A percentile compares a stretch with the other conserved stretches of the same genome.
These are phyloP conservation scores for Gibbula magus DNA, from an alignment of 2,888 invertebrate species.

Conservation along the genomic window DNA sequence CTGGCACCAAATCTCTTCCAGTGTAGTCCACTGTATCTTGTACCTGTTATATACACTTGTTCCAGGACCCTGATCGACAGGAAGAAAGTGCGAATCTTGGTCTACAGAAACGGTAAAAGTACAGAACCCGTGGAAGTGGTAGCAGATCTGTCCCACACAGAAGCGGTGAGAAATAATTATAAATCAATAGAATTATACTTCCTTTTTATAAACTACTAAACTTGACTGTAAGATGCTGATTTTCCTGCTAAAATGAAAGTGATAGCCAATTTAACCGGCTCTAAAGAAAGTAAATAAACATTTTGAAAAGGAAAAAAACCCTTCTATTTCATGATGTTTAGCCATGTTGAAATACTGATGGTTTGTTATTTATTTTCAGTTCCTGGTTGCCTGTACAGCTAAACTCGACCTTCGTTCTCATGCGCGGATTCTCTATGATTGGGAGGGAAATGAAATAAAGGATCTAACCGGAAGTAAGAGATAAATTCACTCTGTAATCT, in stretches of 20 bases:
- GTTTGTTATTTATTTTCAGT: conserved; percentile 56
- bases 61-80: conserved; percentile 64
- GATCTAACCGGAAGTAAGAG: conserved; percentile 65
- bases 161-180: conserved; percentile 64
- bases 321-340: too few species aligned
- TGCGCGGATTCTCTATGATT: conserved; percentile 70
- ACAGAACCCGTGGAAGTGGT: conserved; percentile 71
- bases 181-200: too few species aligned
- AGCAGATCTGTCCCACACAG: conserved; percentile 67
- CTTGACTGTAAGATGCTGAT: too few species aligned
- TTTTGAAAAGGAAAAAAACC: neutral
- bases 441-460: conserved; percentile 71
- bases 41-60: too few species aligned
- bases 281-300: neutral
- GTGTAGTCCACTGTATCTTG: too few species aligned
- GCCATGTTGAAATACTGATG: too few species aligned
- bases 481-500: neutral
- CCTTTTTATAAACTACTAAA: too few species aligned
- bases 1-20: too few species aligned
- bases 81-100: conserved; percentile 69
- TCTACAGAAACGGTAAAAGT: conserved; percentile 71
- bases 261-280: neutral
- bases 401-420: conserved; percentile 67
- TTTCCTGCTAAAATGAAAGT: neutral
- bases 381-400: conserved; percentile 69